Evolutionary conservation across 2,888 invertebrate species (phyloP), one percentile per base, ranked within the genome.

Genomic region (Cremastinae sp.): DNA sequence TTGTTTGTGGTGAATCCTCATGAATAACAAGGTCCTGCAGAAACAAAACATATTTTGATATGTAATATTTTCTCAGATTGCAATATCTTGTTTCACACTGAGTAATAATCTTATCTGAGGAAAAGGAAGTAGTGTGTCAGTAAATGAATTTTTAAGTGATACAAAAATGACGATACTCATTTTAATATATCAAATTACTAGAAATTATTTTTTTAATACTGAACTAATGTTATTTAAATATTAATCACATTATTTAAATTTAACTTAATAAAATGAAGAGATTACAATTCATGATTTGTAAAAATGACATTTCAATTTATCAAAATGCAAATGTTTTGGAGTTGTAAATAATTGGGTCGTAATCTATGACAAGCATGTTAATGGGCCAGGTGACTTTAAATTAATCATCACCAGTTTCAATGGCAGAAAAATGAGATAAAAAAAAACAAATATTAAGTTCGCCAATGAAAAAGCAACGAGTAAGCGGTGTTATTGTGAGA

Each of bases 1-100:
- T 59, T 5, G 82, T 16, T 47, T 86, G 87, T 0, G 88, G 85
- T 3, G 83, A 85, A 56, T 90, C 88, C 74, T 90, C 89, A 64
- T 90, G 87, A 12, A 89, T 81, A 28, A 90, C 85, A 43, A 90
- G 78, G 74, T 90, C 90, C 90, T 90, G 45, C 9, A 9, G 0
- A 9, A 49, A 71, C 28, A 12, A 51, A 45, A 16, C 41, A 51
- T 18, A 59, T 22, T 10, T 14, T 14, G 12, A 22, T 12, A 43
- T 58, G 39, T 12, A 14, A n/a, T 49, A 1, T 49, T 1, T 20
- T 14, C 4, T 1, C 2, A 16, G n/a, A 9, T 35, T n/a, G 35
- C 7, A 16, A n/a, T n/a, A 2, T 10, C 5, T 12, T 2, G 8
- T 10, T 1, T 20, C 7, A 10, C 10, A 22, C 22, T 10, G 9